Percentiles rank a stretch among this genome's conserved stretches.
Conservation (phyloP, 2,113 vertebrate genomes). For the Polypterus bichir region DNA sequence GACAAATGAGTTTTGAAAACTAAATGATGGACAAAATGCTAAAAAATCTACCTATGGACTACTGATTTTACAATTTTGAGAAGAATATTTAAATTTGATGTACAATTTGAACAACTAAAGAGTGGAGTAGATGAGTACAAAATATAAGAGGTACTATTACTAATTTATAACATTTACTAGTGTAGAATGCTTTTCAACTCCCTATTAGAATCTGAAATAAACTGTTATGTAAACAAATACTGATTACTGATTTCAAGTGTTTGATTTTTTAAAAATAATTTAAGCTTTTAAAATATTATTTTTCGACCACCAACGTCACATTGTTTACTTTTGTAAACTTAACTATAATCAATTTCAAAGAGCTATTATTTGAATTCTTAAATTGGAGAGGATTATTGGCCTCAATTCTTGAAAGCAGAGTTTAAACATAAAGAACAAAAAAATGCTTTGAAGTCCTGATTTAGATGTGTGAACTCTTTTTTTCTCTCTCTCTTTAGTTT, state of each 20-base stretch:
- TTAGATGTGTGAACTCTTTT: slow-evolving; percentile 43
- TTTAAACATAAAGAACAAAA: slow-evolving; percentile 43
- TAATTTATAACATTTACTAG: too few relatives aligned
- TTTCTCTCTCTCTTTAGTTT: slow-evolving; percentile 28
- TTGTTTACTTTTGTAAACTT: slow-evolving; percentile 50
- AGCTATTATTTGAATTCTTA: slow-evolving; percentile 45
- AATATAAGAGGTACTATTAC: too few relatives aligned
- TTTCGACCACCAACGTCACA: slow-evolving; percentile 30
- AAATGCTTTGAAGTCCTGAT: slow-evolving; percentile 57
- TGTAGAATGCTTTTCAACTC: too few relatives aligned
- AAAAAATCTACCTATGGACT: too few relatives aligned
- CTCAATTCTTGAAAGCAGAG: slow-evolving; percentile 46
- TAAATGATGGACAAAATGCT: too few relatives aligned
- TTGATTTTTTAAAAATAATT: slow-evolving; percentile 7
- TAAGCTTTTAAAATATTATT: slow-evolving; percentile 16
- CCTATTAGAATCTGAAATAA: too few relatives aligned
- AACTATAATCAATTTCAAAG: slow-evolving; percentile 58
- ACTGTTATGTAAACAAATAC: too few relatives aligned
- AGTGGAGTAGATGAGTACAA: too few relatives aligned
- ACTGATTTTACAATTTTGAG: too few relatives aligned
- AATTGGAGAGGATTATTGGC: slow-evolving; percentile 55
- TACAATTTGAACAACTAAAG: too few relatives aligned
- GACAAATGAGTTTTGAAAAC: too few relatives aligned
- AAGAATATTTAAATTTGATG: too few relatives aligned
- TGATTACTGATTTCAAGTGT: background rate